Evolutionary conservation across 2,888 invertebrate species (phyloP).

Genomic region (Ophion ellenae): DNA sequence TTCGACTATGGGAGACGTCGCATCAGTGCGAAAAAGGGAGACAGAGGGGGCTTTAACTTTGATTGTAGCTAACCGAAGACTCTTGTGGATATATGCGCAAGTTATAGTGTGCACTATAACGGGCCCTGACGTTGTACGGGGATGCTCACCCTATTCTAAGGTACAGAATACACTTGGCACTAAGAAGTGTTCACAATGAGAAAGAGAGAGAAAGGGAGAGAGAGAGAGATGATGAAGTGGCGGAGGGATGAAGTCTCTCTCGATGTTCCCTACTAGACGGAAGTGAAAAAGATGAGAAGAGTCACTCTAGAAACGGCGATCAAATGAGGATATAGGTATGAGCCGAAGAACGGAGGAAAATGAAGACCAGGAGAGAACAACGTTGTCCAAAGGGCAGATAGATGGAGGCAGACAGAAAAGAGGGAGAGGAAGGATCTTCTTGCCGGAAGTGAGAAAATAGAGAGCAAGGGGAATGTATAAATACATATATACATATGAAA

Average conservation of each 20-base stretch:
- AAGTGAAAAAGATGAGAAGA: constrained; percentile 61
- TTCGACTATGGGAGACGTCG: neutral
- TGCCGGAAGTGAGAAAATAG: constrained; percentile 39
- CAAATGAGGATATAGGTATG: constrained; percentile 51
- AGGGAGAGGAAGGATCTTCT: constrained; percentile 6
- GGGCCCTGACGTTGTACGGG: constrained; percentile 29
- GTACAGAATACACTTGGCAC: constrained; percentile 43
- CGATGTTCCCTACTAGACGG: neutral
- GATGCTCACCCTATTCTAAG: constrained; percentile 28
- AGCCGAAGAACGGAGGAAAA: constrained; percentile 40
- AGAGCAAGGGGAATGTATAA: constrained; percentile 22
- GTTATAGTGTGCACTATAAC: constrained; percentile 33
- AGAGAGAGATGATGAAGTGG: neutral
- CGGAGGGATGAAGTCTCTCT: constrained; percentile 4
- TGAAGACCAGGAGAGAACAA: constrained; percentile 23
- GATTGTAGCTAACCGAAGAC: constrained; percentile 81
- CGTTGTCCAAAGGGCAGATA: constrained; percentile 4
- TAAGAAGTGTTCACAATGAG: constrained; percentile 65
- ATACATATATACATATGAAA: neutral
- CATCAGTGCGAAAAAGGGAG: neutral
- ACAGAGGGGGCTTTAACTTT: constrained; percentile 78
- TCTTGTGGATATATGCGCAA: constrained; percentile 74
- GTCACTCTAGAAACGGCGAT: constrained; percentile 30
- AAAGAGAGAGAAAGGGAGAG: constrained; percentile 56
- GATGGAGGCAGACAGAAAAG: constrained; percentile 39